phyloP scores from a whole-genome alignment of 1,140 invertebrate genomes.

The Trypoxylus dichotomus region DNA sequence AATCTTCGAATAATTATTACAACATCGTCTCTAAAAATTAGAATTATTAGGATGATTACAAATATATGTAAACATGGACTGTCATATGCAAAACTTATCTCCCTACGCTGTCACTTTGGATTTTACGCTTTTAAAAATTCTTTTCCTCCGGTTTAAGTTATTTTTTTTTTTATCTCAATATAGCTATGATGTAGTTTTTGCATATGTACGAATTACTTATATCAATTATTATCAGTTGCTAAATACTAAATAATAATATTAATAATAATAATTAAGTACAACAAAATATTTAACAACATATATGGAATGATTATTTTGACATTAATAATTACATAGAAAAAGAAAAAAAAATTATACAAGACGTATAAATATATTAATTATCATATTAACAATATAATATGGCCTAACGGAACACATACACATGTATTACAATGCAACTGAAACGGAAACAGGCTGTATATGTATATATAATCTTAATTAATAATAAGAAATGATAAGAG shows the following conservation, averaged over 20 bases:
- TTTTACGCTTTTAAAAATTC: slow-evolving; percentile 39
- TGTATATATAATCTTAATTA: background rate
- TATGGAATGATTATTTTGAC: slow-evolving; percentile 31
- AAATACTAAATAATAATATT: slow-evolving; percentile 29
- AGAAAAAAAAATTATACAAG: background rate
- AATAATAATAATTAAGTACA: slow-evolving; percentile 29
- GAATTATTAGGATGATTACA: slow-evolving; percentile 35
- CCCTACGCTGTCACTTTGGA: background rate
- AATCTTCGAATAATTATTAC: slow-evolving; percentile 28
- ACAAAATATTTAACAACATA: slow-evolving; percentile 27
- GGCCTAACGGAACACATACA: background rate
- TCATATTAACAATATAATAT: slow-evolving; percentile 30
- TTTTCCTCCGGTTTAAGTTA: background rate
- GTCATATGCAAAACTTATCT: slow-evolving; percentile 51
- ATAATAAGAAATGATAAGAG: background rate
- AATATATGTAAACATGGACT: slow-evolving; percentile 47
- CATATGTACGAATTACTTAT: slow-evolving; percentile 43
- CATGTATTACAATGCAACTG: background rate
- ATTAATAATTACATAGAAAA: slow-evolving; percentile 20
- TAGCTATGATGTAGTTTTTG: slow-evolving; percentile 45
- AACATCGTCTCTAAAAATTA: slow-evolving; percentile 33
- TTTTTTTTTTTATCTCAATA: slow-evolving; percentile 24
- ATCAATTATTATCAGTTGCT: slow-evolving; percentile 35
- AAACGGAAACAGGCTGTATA: background rate
- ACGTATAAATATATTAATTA: slow-evolving; percentile 19